phyloP scores from a whole-genome alignment of 2,113 vertebrate genomes.

The Haemorhous mexicanus region DNA sequence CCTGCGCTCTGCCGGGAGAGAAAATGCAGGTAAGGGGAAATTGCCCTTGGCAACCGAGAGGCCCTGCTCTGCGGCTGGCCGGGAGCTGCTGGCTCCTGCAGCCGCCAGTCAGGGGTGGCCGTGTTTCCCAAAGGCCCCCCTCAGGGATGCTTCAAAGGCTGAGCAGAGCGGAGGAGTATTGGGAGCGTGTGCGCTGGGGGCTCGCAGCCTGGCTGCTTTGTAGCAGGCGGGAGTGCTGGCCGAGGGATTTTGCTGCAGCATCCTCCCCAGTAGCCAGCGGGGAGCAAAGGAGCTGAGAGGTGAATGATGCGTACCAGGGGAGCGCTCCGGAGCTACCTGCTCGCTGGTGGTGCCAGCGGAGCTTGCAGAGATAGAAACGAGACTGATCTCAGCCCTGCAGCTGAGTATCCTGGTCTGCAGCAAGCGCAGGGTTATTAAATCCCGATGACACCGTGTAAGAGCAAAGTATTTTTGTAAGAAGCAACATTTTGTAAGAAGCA shows the following conservation, averaged over 20 bases:
- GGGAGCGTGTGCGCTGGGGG: background rate
- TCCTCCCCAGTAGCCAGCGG: slow-evolving; percentile 19
- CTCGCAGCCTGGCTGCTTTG: background rate
- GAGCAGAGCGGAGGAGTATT: background rate
- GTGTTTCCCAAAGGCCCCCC: slow-evolving; percentile 20
- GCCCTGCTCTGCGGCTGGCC: slow-evolving; percentile 5
- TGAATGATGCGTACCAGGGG: background rate
- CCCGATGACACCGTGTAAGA: background rate
- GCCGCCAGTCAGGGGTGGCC: slow-evolving; percentile 11
- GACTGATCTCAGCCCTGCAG: slow-evolving; percentile 49
- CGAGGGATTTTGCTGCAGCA: slow-evolving; percentile 69
- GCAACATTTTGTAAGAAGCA: slow-evolving; percentile 44
- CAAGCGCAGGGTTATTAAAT: slow-evolving; percentile 11
- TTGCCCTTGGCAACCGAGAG: slow-evolving; percentile 28
- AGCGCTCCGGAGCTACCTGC: slow-evolving; percentile 1
- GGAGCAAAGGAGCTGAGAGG: slow-evolving; percentile 33
- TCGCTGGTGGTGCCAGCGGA: background rate
- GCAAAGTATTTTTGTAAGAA: slow-evolving; percentile 58
- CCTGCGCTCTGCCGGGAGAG: background rate
- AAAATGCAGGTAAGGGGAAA: slow-evolving; percentile 38
- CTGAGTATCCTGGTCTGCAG: slow-evolving; percentile 56
- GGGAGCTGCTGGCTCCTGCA: slow-evolving; percentile 41
- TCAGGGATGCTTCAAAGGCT: background rate
- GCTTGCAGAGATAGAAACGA: background rate
- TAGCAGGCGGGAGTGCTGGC: slow-evolving; percentile 40